Percentiles rank a stretch among this genome's conserved stretches.
phyloP scores from a whole-genome alignment of 2,797 vertebrate species.

The Urophycis tenuis region DNA sequence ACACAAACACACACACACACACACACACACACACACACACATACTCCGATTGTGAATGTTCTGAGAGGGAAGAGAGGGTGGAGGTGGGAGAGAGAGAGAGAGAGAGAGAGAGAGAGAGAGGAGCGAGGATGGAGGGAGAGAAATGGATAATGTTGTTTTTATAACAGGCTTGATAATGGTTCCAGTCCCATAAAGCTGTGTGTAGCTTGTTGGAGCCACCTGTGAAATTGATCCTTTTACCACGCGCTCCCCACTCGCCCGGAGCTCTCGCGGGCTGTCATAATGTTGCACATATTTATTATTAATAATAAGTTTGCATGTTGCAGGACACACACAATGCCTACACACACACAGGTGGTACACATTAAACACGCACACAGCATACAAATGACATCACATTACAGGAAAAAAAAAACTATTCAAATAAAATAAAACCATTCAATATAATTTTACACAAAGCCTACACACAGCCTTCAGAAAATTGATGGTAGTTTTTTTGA shows the following conservation, averaged over 20 bases:
- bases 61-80: neutral
- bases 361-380: neutral
- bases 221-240: constrained; percentile 7
- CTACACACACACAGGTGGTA: neutral
- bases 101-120: neutral
- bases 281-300: neutral
- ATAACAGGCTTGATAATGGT: constrained; percentile 5
- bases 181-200: constrained; percentile 8
- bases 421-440: neutral
- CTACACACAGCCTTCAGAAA: neutral
- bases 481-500: neutral
- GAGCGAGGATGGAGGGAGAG: neutral
- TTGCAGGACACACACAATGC: neutral
- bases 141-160: neutral
- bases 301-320: neutral
- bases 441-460: neutral
- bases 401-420: neutral
- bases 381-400: neutral
- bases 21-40: constrained; percentile 5
- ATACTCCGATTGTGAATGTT: neutral
- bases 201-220: neutral
- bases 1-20: neutral
- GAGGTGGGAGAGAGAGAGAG: neutral
- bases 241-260: neutral
- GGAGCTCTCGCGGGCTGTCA: neutral